Evolutionary conservation across 2,797 vertebrate species (phyloP).

Genomic region (Podargus strigoides): DNA sequence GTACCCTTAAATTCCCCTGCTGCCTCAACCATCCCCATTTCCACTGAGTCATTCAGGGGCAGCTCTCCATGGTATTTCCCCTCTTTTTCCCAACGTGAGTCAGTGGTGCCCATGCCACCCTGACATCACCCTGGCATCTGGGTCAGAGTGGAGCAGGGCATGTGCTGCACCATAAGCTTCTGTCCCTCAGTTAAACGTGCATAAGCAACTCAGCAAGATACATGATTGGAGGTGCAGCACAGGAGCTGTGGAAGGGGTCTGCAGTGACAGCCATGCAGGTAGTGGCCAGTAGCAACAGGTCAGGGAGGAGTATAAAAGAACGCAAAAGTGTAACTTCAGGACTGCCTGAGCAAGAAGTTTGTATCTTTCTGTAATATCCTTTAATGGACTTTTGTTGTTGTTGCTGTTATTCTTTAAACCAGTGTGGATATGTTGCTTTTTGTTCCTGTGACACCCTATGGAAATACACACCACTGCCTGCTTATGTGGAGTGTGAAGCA

Average conservation of each 20-base stretch:
- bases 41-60: accelerated
- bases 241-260: background rate
- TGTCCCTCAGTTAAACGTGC: background rate
- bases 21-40: background rate
- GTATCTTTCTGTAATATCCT: background rate
- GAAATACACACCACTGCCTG: background rate
- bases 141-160: accelerated
- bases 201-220: background rate
- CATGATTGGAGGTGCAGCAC: accelerated
- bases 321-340: background rate
- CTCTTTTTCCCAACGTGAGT: background rate
- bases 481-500: background rate
- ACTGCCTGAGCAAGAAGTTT: background rate
- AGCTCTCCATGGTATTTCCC: background rate
- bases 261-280: accelerated
- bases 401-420: background rate
- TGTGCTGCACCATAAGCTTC: background rate
- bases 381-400: accelerated
- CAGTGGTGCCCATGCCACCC: background rate
- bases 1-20: background rate
- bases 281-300: background rate
- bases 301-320: background rate
- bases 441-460: background rate
- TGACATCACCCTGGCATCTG: background rate
- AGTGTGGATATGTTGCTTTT: background rate